These are phyloP conservation scores for Anas acuta DNA, from an alignment of 2,797 vertebrate genomes.

Conservation along the genomic window DNA sequence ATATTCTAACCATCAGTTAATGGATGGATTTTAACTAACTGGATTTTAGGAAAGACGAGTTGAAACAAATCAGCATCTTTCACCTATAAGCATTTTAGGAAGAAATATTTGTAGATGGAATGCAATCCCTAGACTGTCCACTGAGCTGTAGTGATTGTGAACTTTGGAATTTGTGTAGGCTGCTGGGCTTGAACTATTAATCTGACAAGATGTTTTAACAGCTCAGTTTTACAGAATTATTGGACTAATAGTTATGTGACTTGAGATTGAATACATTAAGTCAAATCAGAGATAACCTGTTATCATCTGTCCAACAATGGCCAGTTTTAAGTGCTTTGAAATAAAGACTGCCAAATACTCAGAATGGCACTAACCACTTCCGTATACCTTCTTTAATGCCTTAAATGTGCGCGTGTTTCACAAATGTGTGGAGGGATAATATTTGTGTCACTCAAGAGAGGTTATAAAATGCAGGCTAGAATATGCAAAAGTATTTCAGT, in stretches of 20 bases:
- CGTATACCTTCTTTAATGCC: neutral
- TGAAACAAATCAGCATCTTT: neutral
- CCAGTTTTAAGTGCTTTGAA: neutral
- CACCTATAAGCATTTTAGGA: neutral
- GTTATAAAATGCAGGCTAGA: neutral
- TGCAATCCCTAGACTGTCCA: neutral
- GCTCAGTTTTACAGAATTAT: neutral
- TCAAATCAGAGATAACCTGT: neutral
- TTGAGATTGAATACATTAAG: neutral
- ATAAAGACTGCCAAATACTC: too few species aligned
- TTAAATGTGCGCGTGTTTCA: neutral
- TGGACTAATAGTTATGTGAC: neutral
- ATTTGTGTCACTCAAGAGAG: neutral
- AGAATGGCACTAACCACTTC: neutral
- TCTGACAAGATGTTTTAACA: neutral
- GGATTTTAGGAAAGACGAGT: neutral
- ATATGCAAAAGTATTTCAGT: neutral
- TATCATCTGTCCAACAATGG: neutral
- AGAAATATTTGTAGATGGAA: neutral
- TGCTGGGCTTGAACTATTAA: neutral
- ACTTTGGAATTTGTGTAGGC: neutral
- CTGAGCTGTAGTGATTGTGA: neutral
- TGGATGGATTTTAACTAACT: neutral
- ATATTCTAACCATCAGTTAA: neutral
- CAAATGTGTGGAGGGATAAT: neutral